Evolutionary conservation across 2,888 invertebrate genomes (phyloP).

Genomic region (Drosophila anomalipes): DNA sequence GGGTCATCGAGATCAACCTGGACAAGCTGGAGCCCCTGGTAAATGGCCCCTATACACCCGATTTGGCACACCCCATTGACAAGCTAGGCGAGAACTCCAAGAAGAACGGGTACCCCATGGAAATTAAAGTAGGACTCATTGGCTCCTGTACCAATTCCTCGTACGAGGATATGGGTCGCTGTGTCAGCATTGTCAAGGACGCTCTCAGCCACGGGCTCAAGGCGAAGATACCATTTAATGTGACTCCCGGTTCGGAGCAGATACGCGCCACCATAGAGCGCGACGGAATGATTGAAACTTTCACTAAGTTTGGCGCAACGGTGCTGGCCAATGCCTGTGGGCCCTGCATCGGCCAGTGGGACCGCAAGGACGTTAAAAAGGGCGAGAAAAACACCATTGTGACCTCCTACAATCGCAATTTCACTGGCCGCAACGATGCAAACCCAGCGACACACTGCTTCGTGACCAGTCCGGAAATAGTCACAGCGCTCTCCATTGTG

Average conservation of each 20-base stretch:
- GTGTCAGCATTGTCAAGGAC: slow-evolving; percentile 96
- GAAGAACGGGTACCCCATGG: slow-evolving; percentile 96
- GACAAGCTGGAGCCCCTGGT: slow-evolving; percentile 97
- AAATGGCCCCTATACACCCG: slow-evolving; percentile 99
- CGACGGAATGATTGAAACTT: slow-evolving; percentile 95
- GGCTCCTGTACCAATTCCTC: slow-evolving; percentile 99
- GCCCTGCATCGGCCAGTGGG: slow-evolving; percentile 99
- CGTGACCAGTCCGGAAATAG: slow-evolving; percentile 97
- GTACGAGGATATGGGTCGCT: slow-evolving; percentile 99
- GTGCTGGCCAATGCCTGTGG: slow-evolving; percentile 99
- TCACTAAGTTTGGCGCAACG: slow-evolving; percentile 96
- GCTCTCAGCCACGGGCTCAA: slow-evolving; percentile 96
- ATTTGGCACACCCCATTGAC: slow-evolving; percentile 97
- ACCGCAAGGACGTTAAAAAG: slow-evolving; percentile 98
- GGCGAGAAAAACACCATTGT: slow-evolving; percentile 99
- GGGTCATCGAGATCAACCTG: slow-evolving; percentile 95
- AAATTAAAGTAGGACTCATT: slow-evolving; percentile 97
- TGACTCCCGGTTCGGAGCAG: slow-evolving; percentile 99
- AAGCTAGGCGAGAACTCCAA: slow-evolving; percentile 94
- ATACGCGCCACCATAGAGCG: slow-evolving; percentile 99
- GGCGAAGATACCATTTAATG: slow-evolving; percentile 97
- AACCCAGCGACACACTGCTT: slow-evolving; percentile 99
- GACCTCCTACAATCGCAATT: slow-evolving; percentile 99
- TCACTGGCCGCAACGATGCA: slow-evolving; percentile 98
- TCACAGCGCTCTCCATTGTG: slow-evolving; percentile 96